Base-by-base conservation (phyloP, 2,113 vertebrate species). In the Caranx melampygus region DNA sequence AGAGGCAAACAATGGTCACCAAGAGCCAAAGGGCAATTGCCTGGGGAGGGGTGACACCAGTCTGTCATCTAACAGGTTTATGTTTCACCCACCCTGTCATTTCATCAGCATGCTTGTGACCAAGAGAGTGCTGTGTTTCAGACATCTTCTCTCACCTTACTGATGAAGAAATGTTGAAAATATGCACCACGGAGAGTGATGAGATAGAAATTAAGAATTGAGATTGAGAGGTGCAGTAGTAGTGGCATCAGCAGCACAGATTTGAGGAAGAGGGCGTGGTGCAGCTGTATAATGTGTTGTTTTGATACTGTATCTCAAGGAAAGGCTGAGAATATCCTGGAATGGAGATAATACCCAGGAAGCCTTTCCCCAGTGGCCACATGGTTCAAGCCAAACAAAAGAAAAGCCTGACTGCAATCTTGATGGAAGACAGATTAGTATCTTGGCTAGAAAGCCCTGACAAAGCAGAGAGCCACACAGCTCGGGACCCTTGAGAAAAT, bases 241-340 rank as follows among this genome's bases (percentile, higher is more conserved):
- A 66, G 84, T 55, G 26, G 31, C 80, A 79, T 82, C 75, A 84
- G 76, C 84, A 51, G 16, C 18, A 8, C 60, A 79, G 83, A 79
- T 82, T 82, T 84, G 82, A 84, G 82, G 80, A 87, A 85, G 55
- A 75, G 84, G 90, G 91, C 2, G 52, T 54, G 81, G 83, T 81
- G 57, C 54, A 15, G 75, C 54, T 60, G 37, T 70, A 66, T 91
- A 88, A 90, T 89, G 89, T 82, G 81, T 81, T 92, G 89, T 94
- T 94, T 93, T 94, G 87, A 94, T 93, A 84, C 76, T 82, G 84
- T 92, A 92, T 93, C 87, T 85, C 84, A 79, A 81, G 87, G 91
- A 89, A 92, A 83, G 81, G 83, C 84, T 88, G 89, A 86, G 88
- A 93, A 92, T 93, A 92, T 91, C 91, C 88, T 91, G 87, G 37